Conservation (phyloP, 2,113 vertebrate species). For the Colossoma macropomum region DNA sequence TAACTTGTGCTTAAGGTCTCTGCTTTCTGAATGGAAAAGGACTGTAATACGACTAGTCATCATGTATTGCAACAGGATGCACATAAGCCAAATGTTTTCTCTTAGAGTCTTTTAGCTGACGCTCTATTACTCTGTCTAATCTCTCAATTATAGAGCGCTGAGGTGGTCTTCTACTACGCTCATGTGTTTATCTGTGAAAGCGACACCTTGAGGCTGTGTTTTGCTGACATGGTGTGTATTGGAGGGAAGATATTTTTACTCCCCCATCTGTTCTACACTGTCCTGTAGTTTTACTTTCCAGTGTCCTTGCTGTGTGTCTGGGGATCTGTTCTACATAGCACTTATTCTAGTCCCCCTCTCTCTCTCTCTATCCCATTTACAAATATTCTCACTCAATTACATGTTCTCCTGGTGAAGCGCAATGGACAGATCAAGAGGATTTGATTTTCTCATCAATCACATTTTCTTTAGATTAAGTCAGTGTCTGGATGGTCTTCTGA, state of each 20-base stretch:
- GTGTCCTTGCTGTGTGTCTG: conserved; percentile 69
- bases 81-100: background rate
- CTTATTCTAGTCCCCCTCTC: conserved; percentile 34
- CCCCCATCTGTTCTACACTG: conserved; percentile 67
- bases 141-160: background rate
- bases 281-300: conserved; percentile 70
- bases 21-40: no score
- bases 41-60: background rate
- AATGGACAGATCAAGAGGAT: background rate
- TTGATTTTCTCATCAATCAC: background rate
- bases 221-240: conserved; percentile 59
- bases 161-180: conserved; percentile 10
- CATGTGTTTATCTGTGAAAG: conserved; percentile 18
- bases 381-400: conserved; percentile 28
- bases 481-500: background rate
- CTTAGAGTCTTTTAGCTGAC: background rate
- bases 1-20: no score
- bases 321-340: conserved; percentile 76
- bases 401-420: background rate
- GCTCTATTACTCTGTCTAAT: background rate
- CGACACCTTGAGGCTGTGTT: conserved; percentile 56
- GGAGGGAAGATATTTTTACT: conserved; percentile 64
- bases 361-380: conserved; percentile 55
- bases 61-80: background rate
- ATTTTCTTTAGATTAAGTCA: background rate